Evolutionary conservation across 2,113 vertebrate genomes (phyloP).

Genomic region (Holacanthus passer): DNA sequence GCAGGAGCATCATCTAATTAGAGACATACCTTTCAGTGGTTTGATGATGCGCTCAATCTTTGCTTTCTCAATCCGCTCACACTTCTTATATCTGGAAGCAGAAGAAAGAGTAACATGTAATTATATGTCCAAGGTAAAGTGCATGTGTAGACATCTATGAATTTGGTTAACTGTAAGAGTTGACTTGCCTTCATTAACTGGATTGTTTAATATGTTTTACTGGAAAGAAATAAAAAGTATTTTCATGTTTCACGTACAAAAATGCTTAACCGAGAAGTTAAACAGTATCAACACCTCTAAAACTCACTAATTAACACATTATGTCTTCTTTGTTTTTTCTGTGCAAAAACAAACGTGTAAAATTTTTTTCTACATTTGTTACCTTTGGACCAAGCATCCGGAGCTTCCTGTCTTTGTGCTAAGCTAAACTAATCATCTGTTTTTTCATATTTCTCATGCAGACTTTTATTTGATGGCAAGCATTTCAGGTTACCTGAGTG

Average conservation of each 20-base stretch:
- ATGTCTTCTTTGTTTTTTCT: too few relatives aligned
- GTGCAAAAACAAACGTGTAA: too few relatives aligned
- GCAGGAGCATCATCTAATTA: neutral
- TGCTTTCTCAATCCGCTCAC: conserved; percentile 88
- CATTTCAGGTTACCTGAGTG: neutral
- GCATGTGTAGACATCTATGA: conserved; percentile 41
- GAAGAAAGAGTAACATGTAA: conserved; percentile 43
- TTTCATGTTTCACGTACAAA: conserved; percentile 40
- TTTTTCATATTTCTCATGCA: neutral
- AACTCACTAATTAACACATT: too few relatives aligned
- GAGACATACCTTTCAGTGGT: conserved; percentile 86
- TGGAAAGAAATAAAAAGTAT: conserved; percentile 42
- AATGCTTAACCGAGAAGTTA: conserved; percentile 5
- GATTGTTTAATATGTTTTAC: conserved; percentile 48
- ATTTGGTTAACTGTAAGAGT: conserved; percentile 38
- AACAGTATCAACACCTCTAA: neutral
- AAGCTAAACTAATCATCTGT: neutral
- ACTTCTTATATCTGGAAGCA: conserved; percentile 87
- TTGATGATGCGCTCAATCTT: conserved; percentile 81
- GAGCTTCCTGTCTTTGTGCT: neutral
- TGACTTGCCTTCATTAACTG: conserved; percentile 40
- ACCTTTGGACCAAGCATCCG: too few relatives aligned
- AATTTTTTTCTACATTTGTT: too few relatives aligned
- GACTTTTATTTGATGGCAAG: neutral
- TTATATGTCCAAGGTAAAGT: neutral